Evolutionary conservation across 2,113 vertebrate genomes (phyloP), one percentile per base, ranked within the genome.

Genomic region (Forbesichthys agassizii): DNA sequence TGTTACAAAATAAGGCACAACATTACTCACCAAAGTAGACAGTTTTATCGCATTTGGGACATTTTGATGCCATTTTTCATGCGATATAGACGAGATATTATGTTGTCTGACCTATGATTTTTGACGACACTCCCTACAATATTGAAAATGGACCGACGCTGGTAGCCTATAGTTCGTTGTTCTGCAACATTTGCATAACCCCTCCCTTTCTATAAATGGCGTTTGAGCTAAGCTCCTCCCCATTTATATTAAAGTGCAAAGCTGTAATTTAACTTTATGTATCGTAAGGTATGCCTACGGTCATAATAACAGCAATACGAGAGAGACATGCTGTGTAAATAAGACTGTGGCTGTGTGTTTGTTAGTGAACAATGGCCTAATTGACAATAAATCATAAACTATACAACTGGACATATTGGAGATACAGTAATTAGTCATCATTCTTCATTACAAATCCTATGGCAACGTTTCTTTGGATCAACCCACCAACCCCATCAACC

Each of bases 21-120:
- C 13, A 58, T 64, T 11, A n/a, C 90, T 89, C 61, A 91, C 90
- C 90, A 78, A 91, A 90, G 81, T 89, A 90, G 59, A 92, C 90
- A 52, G 90, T 90, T 83, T 91, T 92, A 66, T 90, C 90, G 80
- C 90, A 91, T 79, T 85, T 88, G 1, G 89, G 86, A 73, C 89
- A 92, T 78, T 88, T 88, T 46, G 90, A 92, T 75, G 90, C 86
- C 90, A 92, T 91, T 47, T 74, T 84, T 63, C 61, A 36, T 3
- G 47, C n/a, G 63, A 64, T 1, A 42, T 13, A 5, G 42, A 20
- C 33, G 57, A 71, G 57, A 48, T 10, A 9, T 1, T 10, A 12
- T 16, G 14, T 8, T 1, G 4, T 0, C 36, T 61, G 48, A 58
- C 36, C 46, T 3, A 61, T 73, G 48, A 53, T 57, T 58, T 48